Conservation (phyloP, 2,113 vertebrate genomes). For the Uropsilus gracilis region DNA sequence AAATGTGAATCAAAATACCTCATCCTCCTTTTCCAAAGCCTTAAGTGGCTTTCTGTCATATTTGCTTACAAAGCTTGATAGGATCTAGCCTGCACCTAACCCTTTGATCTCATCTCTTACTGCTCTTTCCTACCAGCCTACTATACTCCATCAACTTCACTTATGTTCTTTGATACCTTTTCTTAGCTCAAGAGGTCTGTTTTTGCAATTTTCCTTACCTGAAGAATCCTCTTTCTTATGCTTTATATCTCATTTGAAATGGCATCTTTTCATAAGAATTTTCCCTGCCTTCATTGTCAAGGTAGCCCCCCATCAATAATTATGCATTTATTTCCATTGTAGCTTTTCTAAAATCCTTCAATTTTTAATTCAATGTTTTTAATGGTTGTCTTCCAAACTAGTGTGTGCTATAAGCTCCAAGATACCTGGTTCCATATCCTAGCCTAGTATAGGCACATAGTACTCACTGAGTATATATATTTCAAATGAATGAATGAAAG, state of each 20-base stretch:
- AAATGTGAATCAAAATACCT: slow-evolving; percentile 6
- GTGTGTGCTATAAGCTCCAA: neutral
- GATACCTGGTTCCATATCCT: neutral
- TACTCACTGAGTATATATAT: neutral
- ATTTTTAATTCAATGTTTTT: neutral
- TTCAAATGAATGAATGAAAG: neutral
- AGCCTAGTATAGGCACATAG: neutral
- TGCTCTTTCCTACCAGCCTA: neutral
- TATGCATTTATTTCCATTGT: neutral
- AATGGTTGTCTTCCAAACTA: neutral
- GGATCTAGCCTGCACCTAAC: neutral
- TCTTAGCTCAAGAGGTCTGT: neutral
- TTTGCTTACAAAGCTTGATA: neutral
- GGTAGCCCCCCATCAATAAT: neutral
- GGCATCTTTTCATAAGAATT: neutral
- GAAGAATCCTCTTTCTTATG: neutral
- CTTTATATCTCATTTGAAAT: slow-evolving; percentile 13
- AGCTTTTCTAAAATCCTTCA: neutral
- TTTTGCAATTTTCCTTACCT: neutral
- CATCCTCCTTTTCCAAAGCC: neutral
- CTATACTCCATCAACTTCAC: neutral
- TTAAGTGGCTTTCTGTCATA: slow-evolving; percentile 1
- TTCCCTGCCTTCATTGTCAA: neutral
- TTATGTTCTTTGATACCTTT: neutral
- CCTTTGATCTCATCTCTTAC: neutral